phyloP scores from a whole-genome alignment of 2,797 vertebrate species.

The Erpetoichthys calabaricus region DNA sequence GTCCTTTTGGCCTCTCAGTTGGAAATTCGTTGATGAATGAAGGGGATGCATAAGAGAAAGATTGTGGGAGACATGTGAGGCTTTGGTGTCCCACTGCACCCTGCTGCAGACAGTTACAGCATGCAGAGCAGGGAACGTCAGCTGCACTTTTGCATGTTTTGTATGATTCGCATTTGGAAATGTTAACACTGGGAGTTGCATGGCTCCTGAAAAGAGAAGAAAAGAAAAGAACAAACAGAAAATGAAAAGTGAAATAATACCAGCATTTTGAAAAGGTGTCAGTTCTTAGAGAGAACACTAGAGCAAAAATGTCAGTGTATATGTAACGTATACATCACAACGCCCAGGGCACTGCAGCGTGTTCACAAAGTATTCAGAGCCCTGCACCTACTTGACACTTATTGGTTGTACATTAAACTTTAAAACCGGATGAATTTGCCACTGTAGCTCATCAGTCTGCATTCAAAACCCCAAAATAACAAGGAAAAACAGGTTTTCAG shows the following conservation, averaged over 20 bases:
- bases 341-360: too few relatives aligned
- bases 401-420: too few relatives aligned
- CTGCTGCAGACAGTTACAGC: constrained; percentile 61
- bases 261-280: too few relatives aligned
- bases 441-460: too few relatives aligned
- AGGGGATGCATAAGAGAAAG: constrained; percentile 67
- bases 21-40: constrained; percentile 72
- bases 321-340: too few relatives aligned
- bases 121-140: constrained; percentile 44
- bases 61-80: constrained; percentile 37
- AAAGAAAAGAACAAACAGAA: constrained; percentile 4
- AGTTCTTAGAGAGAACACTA: too few relatives aligned
- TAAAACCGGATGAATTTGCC: too few relatives aligned
- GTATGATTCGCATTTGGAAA: constrained; percentile 56
- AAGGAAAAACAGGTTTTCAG: too few relatives aligned
- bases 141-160: constrained; percentile 47
- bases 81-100: constrained; percentile 59
- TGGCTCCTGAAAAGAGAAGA: constrained; percentile 22
- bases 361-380: too few relatives aligned
- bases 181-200: constrained; percentile 38
- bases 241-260: not conserved
- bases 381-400: too few relatives aligned
- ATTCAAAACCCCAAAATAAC: too few relatives aligned
- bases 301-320: too few relatives aligned
- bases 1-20: constrained; percentile 58